These are phyloP conservation scores for Chalcosyrphus nemorum DNA, from an alignment of 2,888 invertebrate species.

Conservation along the genomic window DNA sequence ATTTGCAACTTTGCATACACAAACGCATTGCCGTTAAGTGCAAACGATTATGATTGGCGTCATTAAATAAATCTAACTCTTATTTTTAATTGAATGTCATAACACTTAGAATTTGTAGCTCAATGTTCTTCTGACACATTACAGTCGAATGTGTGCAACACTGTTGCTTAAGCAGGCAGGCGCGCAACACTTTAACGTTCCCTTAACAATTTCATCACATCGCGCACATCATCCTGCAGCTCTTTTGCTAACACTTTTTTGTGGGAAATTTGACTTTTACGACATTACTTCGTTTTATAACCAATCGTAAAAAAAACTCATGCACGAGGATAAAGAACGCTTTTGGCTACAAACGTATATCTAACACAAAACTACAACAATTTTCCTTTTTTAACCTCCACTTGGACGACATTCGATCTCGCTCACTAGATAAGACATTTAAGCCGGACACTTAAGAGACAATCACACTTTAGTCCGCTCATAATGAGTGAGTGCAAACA, in stretches of 20 bases:
- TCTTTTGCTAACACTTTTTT: conserved; percentile 16
- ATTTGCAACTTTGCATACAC: background rate
- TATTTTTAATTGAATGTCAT: conserved; percentile 45
- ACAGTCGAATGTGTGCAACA: conserved; percentile 42
- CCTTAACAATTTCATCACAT: conserved; percentile 49
- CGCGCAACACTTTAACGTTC: conserved; percentile 40
- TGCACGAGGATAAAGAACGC: conserved; percentile 12
- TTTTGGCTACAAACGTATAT: conserved; percentile 23
- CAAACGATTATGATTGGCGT: conserved; percentile 20
- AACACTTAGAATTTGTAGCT: conserved; percentile 35
- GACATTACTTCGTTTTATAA: conserved; percentile 43
- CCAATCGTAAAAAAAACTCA: conserved; percentile 46
- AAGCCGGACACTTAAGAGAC: conserved; percentile 24
- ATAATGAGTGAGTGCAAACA: conserved; percentile 27
- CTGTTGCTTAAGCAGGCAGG: conserved; percentile 27
- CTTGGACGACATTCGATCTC: conserved; percentile 49
- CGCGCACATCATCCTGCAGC: conserved; percentile 1
- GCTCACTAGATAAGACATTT: conserved; percentile 38
- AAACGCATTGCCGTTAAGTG: background rate
- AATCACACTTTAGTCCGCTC: conserved; percentile 24
- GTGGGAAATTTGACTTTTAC: conserved; percentile 37
- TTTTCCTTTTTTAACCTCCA: conserved; percentile 33
- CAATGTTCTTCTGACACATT: conserved; percentile 28
- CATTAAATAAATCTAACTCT: conserved; percentile 32
- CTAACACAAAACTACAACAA: conserved; percentile 4